Evolutionary conservation across 2,113 vertebrate species (phyloP), one percentile per base, ranked within the genome.

Genomic region (Sinocyclocheilus maitianheensis): DNA sequence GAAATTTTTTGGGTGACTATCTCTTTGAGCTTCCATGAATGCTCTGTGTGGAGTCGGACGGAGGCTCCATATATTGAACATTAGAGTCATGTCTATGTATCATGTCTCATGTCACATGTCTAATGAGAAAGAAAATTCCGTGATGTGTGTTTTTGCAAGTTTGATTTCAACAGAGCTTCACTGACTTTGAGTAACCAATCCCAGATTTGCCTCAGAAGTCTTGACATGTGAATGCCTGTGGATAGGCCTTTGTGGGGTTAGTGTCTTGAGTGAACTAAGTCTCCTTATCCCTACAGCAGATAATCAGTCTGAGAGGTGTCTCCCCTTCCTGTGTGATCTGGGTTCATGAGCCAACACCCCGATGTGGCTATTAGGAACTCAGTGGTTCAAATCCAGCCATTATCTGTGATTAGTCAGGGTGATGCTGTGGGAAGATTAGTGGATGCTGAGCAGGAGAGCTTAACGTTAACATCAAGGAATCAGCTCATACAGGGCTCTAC

Each of bases 351-450:
- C 72, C 74, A 53, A 46, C 26, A 5, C 22, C 77, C 65, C 26
- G 77, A 60, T 79, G 53, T 80, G 53, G 53, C 22, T 81, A 53
- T 87, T 87, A 84, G 76, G 81, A 69, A 48, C 82, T 80, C 65
- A 6, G 65, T 60, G 53, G 65, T 75, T 84, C 18, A 84, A 80
- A 87, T 87, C 86, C 82, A 71, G 37, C 65, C 67, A 87, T 87
- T 87, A 84, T 74, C 75, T 87, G 86, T 77, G 82, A 87, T 87
- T 87, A 88, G 71, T 34, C 79, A 53, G 79, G 46, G 76, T 34
- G 76, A 80, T 67, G 76, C 65, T n/a, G 34, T 9, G 18, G 76
- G 53, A 72, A 80, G 86, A 84, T 87, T 84, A 87, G 24, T 14
- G 48, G 67, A 60, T 78, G 34, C 75, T 60, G 67, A 26, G 81